Evolutionary conservation across 2,797 vertebrate genomes (phyloP), one percentile per base, ranked within the genome.

Genomic region (Chiroxiphia lanceolata): DNA sequence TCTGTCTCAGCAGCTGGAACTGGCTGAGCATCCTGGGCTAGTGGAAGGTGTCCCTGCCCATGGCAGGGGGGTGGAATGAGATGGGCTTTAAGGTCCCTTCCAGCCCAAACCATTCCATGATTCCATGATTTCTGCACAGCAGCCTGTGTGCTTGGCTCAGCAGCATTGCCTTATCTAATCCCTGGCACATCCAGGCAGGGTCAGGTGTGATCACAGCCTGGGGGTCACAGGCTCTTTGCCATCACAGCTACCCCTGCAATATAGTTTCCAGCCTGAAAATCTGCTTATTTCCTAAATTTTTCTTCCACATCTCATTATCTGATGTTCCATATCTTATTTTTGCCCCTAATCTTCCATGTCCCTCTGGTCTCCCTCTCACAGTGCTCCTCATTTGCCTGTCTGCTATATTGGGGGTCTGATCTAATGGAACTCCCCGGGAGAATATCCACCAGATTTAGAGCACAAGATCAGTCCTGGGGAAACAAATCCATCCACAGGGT

Each of bases 361-460:
- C 15, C 54, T 68, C 71, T 64, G 38, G 67, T 60, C 42, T 68
- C 54, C 42, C 33, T 45, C 63, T 65, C 45, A 16, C 60, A 56
- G 50, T 64, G 60, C 70, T 81, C 88, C 61, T 93, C 74, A 51
- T 38, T 63, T 4, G 3, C 47, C 61, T 84, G 20, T 26, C 15
- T 12, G 65, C 85, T 91, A 83, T 89, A 77, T 42, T 27, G 75
- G 70, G 88, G 70, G 33, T 44, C 74, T 95, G 95, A 95, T 65
- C 85, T 89, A 47, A 91, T 53, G 70, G 78, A 91, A 74, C 51
- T 72, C 78, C 65, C 69, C 87, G 93, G 54, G 85, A 81, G 74
- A 85, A 79, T 44, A 84, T 34, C 81, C 69, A 77, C 44, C 36
- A 44, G 78, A 59, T 83, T 89, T 77, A 94, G 56, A 85, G 83